phyloP scores from a whole-genome alignment of 2,113 vertebrate genomes.

The Eulemur rufifrons region DNA sequence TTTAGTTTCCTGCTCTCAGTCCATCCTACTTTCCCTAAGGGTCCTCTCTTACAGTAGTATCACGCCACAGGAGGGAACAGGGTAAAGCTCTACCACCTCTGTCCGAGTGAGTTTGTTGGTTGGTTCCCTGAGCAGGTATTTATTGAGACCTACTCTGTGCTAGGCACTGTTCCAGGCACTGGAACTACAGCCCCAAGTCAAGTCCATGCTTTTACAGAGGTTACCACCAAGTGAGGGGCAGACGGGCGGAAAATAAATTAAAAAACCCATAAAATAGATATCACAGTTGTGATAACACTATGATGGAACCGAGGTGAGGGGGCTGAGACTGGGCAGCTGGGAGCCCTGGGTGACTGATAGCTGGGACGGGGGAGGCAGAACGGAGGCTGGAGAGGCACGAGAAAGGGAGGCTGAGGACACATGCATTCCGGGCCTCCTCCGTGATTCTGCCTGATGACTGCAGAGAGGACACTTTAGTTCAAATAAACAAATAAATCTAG shows the following conservation, averaged over 20 bases:
- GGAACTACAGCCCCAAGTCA: too few species aligned
- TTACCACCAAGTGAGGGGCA: background rate
- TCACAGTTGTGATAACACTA: background rate
- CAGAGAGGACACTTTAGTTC: constrained; percentile 37
- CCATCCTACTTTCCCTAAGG: background rate
- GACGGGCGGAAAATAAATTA: background rate
- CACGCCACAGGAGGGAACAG: background rate
- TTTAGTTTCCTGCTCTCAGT: background rate
- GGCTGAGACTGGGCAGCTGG: background rate
- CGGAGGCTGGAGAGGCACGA: background rate
- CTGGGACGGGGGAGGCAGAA: background rate
- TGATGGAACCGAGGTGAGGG: background rate
- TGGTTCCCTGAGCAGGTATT: background rate
- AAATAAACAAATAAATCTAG: constrained; percentile 76
- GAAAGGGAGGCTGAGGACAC: constrained; percentile 24
- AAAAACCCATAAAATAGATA: background rate
- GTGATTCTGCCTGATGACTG: background rate
- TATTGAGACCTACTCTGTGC: background rate
- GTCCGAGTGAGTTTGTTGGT: background rate
- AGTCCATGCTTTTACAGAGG: background rate
- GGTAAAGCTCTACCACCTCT: background rate
- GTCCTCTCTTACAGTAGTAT: background rate
- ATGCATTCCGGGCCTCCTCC: background rate
- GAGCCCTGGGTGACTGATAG: background rate
- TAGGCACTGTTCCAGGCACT: background rate